A percentile compares a stretch with the other conserved stretches of the same genome.
Evolutionary conservation across 2,888 invertebrate genomes (phyloP).

Genomic region (Euphydryas editha): DNA sequence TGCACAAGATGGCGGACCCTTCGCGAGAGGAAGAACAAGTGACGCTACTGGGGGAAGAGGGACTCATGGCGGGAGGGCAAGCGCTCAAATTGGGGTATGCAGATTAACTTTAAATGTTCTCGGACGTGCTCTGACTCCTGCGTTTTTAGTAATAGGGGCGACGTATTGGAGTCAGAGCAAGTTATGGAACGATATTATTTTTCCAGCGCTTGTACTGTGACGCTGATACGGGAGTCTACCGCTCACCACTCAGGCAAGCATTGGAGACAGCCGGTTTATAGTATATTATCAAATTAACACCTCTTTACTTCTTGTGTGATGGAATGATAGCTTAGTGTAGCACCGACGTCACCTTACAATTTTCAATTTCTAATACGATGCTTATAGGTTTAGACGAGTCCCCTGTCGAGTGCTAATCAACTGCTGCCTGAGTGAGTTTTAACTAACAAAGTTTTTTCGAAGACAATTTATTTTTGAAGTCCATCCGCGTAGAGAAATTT

Average conservation of each 20-base stretch:
- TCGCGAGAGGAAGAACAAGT: conserved; percentile 98
- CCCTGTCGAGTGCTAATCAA: conserved; percentile 77
- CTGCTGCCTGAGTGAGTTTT: conserved; percentile 84
- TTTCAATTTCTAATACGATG: conserved; percentile 59
- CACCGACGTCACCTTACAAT: conserved; percentile 55
- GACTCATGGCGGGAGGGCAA: conserved; percentile 96
- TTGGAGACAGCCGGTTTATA: conserved; percentile 83
- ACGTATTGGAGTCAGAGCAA: conserved; percentile 73
- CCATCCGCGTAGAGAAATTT: conserved; percentile 54
- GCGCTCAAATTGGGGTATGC: conserved; percentile 98
- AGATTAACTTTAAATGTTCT: conserved; percentile 66
- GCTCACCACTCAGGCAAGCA: conserved; percentile 91
- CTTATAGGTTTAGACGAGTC: conserved; percentile 58
- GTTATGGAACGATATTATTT: conserved; percentile 83
- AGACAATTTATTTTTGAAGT: conserved; percentile 82
- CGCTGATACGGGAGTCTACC: conserved; percentile 88
- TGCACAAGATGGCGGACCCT: conserved; percentile 98
- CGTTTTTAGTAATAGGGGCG: conserved; percentile 20
- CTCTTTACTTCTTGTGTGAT: conserved; percentile 77
- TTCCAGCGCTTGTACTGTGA: conserved; percentile 90
- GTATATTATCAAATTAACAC: conserved; percentile 79
- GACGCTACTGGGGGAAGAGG: conserved; percentile 98
- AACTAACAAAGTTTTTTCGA: conserved; percentile 68
- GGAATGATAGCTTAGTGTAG: conserved; percentile 80
- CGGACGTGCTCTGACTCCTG: conserved; percentile 70